Percentiles rank a stretch among this genome's conserved stretches.
Evolutionary conservation across 2,888 invertebrate species (phyloP).

Genomic region (Sminthurides aquaticus): DNA sequence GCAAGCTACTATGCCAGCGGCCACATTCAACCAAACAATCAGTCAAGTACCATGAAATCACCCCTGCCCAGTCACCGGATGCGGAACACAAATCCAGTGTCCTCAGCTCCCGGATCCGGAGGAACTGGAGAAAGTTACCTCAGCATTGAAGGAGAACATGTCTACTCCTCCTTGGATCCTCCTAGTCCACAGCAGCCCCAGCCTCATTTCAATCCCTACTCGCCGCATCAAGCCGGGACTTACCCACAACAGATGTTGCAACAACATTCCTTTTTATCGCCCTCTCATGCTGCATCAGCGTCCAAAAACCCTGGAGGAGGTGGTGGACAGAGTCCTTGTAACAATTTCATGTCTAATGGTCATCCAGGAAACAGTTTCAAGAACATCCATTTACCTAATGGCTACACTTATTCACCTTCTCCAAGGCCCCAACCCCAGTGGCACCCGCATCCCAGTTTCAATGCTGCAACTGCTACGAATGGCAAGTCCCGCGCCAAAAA

Average conservation of each 20-base stretch:
- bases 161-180: slow-evolving; percentile 41
- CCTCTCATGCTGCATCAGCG: background rate
- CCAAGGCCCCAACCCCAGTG: slow-evolving; percentile 23
- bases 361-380: slow-evolving; percentile 26
- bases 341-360: background rate
- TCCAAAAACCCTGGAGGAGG: background rate
- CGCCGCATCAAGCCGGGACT: slow-evolving; percentile 27
- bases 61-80: slow-evolving; percentile 31
- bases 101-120: slow-evolving; percentile 22
- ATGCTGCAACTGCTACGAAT: background rate
- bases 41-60: slow-evolving; percentile 33
- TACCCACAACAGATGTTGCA: background rate
- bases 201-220: background rate
- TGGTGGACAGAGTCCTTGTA: background rate
- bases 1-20: slow-evolving; percentile 25
- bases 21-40: slow-evolving; percentile 28
- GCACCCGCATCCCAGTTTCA: slow-evolving; percentile 25
- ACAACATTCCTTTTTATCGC: background rate
- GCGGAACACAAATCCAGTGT: slow-evolving; percentile 31
- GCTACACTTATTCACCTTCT: slow-evolving; percentile 36
- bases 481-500: background rate
- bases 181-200: slow-evolving; percentile 38
- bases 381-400: slow-evolving; percentile 41
- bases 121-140: slow-evolving; percentile 41
- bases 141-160: slow-evolving; percentile 41